These are phyloP conservation scores for Branchinecta lindahli DNA, from an alignment of 1,140 invertebrate genomes.

Conservation along the genomic window DNA sequence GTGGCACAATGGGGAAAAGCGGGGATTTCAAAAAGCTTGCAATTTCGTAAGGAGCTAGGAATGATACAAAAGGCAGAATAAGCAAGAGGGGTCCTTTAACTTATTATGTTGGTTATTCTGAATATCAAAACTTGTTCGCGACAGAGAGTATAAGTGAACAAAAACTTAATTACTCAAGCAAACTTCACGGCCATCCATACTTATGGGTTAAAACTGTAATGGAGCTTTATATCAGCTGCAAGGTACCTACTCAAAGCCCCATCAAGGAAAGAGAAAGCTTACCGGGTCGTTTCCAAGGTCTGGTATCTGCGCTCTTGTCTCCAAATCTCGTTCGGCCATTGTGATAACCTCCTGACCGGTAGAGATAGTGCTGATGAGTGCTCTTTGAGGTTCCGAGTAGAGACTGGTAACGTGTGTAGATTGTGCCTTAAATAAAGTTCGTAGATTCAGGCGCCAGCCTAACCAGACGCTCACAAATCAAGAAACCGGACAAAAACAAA, in stretches of 20 bases:
- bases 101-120: not conserved
- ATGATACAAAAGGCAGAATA: too few relatives aligned
- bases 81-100: too few relatives aligned
- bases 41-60: too few relatives aligned
- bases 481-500: too few relatives aligned
- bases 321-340: conserved; percentile 64
- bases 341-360: conserved; percentile 69
- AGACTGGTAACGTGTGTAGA: conserved; percentile 69
- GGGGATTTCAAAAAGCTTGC: too few relatives aligned
- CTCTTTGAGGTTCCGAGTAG: conserved; percentile 74
- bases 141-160: too few relatives aligned
- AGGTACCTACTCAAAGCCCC: not conserved
- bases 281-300: conserved; percentile 61
- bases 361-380: conserved; percentile 73
- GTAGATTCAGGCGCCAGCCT: not conserved
- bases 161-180: too few relatives aligned
- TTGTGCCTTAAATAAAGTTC: conserved; percentile 44
- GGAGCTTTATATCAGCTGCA: not conserved
- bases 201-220: too few relatives aligned
- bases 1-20: too few relatives aligned
- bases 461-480: not conserved
- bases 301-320: conserved; percentile 53
- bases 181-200: too few relatives aligned
- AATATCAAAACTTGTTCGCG: too few relatives aligned
- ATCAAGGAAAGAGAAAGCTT: conserved; percentile 20